Conservation (phyloP, 92 coral and sea anemone genomes). For the Bergia sp. region DNA sequence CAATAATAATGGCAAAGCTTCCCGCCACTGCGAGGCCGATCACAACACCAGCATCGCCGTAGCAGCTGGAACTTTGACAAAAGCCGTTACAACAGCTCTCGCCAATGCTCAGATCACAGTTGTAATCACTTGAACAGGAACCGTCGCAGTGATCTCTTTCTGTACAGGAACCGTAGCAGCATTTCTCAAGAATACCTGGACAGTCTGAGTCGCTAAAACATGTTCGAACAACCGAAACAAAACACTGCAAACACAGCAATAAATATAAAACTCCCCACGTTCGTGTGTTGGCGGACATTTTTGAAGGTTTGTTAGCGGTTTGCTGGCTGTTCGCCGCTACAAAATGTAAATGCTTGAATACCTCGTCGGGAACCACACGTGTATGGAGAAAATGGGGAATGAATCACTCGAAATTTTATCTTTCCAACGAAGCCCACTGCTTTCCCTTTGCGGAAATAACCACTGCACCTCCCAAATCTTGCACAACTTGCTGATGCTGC, state of each 20-base stretch:
- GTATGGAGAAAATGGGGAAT: too few relatives aligned
- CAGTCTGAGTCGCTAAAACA: neutral
- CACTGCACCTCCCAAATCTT: too few relatives aligned
- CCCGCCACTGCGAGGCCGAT: constrained; percentile 22
- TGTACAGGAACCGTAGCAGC: constrained; percentile 30
- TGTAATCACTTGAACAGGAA: neutral
- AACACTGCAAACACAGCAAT: constrained; percentile 9
- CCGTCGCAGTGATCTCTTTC: constrained; percentile 35
- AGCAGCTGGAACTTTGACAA: constrained; percentile 16
- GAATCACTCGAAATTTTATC: too few relatives aligned
- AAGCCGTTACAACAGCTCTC: constrained; percentile 31
- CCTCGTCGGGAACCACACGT: too few relatives aligned
- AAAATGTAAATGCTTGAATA: too few relatives aligned
- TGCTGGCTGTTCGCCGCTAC: too few relatives aligned
- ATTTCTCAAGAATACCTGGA: neutral
- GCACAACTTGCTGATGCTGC: too few relatives aligned
- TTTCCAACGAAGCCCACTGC: too few relatives aligned
- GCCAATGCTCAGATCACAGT: constrained; percentile 17
- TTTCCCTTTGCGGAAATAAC: too few relatives aligned
- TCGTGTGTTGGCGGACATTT: neutral
- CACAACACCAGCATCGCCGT: neutral
- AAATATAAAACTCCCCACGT: neutral
- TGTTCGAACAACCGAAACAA: neutral
- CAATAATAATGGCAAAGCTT: neutral
- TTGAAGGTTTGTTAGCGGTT: too few relatives aligned